Percentiles rank a stretch among this genome's conserved stretches.
phyloP scores from a whole-genome alignment of 2,888 invertebrate genomes.

The Parascotia fuliginaria region DNA sequence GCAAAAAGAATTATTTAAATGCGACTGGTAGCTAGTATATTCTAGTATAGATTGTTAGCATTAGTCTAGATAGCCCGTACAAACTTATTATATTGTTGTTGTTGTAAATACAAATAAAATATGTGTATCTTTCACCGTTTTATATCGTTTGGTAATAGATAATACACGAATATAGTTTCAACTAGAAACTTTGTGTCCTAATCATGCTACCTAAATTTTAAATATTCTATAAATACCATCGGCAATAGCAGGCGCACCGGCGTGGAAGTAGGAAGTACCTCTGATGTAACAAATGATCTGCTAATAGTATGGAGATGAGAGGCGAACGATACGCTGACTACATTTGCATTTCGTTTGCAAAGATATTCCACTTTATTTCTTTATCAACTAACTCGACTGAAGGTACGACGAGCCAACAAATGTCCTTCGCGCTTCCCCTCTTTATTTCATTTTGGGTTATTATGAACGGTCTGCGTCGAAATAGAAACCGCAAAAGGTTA shows the following conservation, averaged over 20 bases:
- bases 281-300: conserved; percentile 41
- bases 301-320: conserved; percentile 47
- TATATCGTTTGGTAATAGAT: no score
- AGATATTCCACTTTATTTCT: conserved; percentile 21
- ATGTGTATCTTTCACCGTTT: no score
- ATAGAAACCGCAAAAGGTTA: conserved; percentile 42
- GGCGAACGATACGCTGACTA: conserved; percentile 28
- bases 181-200: neutral
- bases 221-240: conserved; percentile 19
- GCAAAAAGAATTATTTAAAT: no score
- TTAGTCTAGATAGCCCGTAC: no score
- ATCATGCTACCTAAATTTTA: neutral
- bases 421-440: conserved; percentile 23
- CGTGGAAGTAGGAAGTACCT: conserved; percentile 27
- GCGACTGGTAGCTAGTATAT: no score
- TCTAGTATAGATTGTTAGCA: no score
- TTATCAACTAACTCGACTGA: conserved; percentile 26
- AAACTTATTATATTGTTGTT: no score
- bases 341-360: conserved; percentile 39
- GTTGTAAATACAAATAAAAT: no score
- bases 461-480: conserved; percentile 24
- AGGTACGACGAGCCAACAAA: conserved; percentile 25
- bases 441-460: conserved; percentile 33
- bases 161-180: no score
- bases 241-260: conserved; percentile 13